Evolutionary conservation across 2,888 invertebrate species (phyloP).

Genomic region (Aporophyla nigra): DNA sequence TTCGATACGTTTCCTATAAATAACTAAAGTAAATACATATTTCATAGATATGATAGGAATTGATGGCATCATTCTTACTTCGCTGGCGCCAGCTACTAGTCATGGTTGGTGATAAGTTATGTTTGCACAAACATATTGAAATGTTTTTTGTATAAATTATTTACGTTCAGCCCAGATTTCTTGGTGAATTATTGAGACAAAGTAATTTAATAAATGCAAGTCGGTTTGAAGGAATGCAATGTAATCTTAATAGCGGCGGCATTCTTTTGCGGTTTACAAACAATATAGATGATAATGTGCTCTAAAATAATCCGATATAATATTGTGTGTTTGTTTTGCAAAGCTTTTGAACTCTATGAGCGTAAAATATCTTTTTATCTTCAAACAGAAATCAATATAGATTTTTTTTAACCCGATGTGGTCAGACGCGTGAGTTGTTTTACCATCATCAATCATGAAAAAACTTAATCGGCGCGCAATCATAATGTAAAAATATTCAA

Average conservation of each 20-base stretch:
- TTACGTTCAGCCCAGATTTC: constrained; percentile 57
- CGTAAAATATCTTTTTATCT: constrained; percentile 29
- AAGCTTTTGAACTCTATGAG: constrained; percentile 32
- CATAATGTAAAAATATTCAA: constrained; percentile 43
- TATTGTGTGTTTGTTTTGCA: constrained; percentile 33
- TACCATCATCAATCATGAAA: constrained; percentile 46
- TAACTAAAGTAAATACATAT: constrained; percentile 62
- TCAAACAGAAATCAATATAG: constrained; percentile 19
- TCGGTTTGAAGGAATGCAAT: constrained; percentile 44
- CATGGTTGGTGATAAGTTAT: constrained; percentile 62
- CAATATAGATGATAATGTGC: constrained; percentile 37
- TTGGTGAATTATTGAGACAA: constrained; percentile 55
- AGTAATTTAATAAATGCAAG: constrained; percentile 49
- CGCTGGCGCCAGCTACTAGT: constrained; percentile 62
- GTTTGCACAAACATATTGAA: constrained; percentile 62
- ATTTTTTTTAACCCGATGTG: constrained; percentile 36
- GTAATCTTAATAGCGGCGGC: constrained; percentile 52
- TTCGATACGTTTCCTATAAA: constrained; percentile 59
- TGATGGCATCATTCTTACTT: constrained; percentile 57
- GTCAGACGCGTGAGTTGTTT: constrained; percentile 44
- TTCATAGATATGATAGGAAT: constrained; percentile 62
- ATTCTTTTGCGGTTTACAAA: constrained; percentile 53
- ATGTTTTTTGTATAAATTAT: constrained; percentile 60
- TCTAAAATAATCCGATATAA: constrained; percentile 32
- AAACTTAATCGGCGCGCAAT: constrained; percentile 37